Evolutionary conservation across 2,113 vertebrate species (phyloP).

Genomic region (Conger conger): DNA sequence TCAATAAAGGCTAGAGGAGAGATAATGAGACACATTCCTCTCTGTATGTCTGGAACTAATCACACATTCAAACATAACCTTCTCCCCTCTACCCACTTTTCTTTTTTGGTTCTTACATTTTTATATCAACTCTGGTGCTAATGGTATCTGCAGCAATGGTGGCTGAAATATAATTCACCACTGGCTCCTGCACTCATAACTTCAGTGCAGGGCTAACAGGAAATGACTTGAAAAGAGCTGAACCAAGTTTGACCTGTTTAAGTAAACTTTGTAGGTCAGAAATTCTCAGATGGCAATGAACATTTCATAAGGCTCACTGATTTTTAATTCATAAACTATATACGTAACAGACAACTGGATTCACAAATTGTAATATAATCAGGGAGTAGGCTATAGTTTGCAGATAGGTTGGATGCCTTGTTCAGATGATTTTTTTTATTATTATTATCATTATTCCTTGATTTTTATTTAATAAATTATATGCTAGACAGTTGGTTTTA

Average conservation of each 20-base stretch:
- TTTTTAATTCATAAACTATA: no score
- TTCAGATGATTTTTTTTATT: neutral
- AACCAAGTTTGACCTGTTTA: neutral
- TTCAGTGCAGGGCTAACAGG: neutral
- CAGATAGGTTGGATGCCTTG: neutral
- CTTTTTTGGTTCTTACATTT: neutral
- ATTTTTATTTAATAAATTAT: neutral
- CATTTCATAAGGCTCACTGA: neutral
- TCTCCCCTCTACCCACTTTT: neutral
- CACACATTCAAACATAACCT: neutral
- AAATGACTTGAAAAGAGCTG: neutral
- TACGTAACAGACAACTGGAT: no score
- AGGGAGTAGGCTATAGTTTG: no score
- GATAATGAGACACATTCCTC: constrained; percentile 25
- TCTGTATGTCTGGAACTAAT: constrained; percentile 17
- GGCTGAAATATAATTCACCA: neutral
- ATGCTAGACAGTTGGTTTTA: neutral
- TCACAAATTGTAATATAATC: no score
- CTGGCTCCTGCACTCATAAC: neutral
- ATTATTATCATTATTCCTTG: neutral
- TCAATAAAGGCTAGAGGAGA: constrained; percentile 27
- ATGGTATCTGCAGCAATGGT: neutral
- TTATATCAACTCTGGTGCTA: neutral
- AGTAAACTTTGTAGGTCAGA: neutral
- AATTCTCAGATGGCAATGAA: neutral